A percentile compares a stretch with the other conserved stretches of the same genome.
phyloP scores from a whole-genome alignment of 2,113 vertebrate species.

The Chunga burmeisteri region DNA sequence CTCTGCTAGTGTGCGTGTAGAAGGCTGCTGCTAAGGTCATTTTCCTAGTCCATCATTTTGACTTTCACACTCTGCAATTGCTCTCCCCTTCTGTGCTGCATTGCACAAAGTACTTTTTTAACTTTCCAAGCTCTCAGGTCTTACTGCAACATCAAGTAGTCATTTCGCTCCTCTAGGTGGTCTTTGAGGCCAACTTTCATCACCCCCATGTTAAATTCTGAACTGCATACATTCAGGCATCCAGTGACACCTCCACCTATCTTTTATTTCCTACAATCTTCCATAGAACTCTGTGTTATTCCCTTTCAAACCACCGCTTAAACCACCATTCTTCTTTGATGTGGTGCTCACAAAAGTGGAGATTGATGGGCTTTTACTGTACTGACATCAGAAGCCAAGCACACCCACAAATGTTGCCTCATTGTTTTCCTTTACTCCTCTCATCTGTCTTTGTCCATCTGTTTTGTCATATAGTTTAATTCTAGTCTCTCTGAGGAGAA shows the following conservation, averaged over 20 bases:
- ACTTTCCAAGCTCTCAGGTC: neutral
- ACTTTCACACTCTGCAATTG: neutral
- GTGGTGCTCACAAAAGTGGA: neutral
- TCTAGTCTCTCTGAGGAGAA: neutral
- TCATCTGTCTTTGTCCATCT: conserved; percentile 46
- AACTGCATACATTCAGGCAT: neutral
- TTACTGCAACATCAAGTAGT: neutral
- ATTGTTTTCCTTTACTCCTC: conserved; percentile 43
- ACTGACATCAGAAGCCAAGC: conserved; percentile 6
- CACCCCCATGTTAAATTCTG: neutral
- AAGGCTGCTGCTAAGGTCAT: neutral
- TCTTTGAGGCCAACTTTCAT: neutral
- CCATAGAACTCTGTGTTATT: neutral
- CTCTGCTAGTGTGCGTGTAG: neutral
- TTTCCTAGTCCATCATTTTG: conserved; percentile 8
- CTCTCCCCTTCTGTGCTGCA: neutral
- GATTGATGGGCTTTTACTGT: neutral
- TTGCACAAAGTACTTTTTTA: neutral
- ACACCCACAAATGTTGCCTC: conserved; percentile 12
- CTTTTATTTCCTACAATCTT: neutral
- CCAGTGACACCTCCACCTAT: neutral
- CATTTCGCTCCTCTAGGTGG: neutral
- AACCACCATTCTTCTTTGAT: neutral
- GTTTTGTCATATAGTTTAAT: conserved; percentile 13
- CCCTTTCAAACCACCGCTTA: neutral